Conservation (phyloP, 2,888 invertebrate species). For the Oscheius sp. region DNA sequence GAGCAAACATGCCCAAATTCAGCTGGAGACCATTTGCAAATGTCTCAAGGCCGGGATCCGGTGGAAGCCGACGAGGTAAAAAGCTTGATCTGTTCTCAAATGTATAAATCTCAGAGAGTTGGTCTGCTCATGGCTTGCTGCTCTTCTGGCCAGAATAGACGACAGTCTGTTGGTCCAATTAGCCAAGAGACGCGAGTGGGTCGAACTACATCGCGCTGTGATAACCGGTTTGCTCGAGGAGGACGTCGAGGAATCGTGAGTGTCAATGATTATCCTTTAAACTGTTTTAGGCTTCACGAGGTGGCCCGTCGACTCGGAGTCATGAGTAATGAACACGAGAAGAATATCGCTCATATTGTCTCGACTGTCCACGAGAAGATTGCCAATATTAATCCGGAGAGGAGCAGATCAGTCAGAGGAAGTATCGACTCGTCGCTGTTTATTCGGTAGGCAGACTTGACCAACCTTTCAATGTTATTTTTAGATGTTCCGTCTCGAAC, state of each 20-base stretch:
- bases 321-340: slow-evolving; percentile 16
- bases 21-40: slow-evolving; percentile 20
- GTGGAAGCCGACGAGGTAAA: slow-evolving; percentile 32
- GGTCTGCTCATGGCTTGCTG: slow-evolving; percentile 23
- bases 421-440: slow-evolving; percentile 7
- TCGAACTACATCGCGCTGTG: slow-evolving; percentile 10
- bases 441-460: not conserved
- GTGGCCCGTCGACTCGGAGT: slow-evolving; percentile 20
- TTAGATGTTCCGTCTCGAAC: slow-evolving; percentile 37
- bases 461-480: not conserved
- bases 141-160: slow-evolving; percentile 11
- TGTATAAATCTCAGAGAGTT: slow-evolving; percentile 8
- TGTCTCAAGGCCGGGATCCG: not conserved
- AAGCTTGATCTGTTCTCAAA: not conserved
- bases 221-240: slow-evolving; percentile 3
- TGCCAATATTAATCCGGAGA: not conserved
- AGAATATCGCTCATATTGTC: slow-evolving; percentile 3
- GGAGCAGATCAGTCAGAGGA: not conserved
- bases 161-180: slow-evolving; percentile 4
- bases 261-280: not conserved
- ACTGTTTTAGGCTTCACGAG: slow-evolving; percentile 8
- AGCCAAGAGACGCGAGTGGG: slow-evolving; percentile 24
- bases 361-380: slow-evolving; percentile 8
- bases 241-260: slow-evolving; percentile 25
- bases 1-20: slow-evolving; percentile 30